These are phyloP conservation scores for Blastomussa wellsi DNA, from an alignment of 92 coral and sea anemone genomes.

Conservation along the genomic window DNA sequence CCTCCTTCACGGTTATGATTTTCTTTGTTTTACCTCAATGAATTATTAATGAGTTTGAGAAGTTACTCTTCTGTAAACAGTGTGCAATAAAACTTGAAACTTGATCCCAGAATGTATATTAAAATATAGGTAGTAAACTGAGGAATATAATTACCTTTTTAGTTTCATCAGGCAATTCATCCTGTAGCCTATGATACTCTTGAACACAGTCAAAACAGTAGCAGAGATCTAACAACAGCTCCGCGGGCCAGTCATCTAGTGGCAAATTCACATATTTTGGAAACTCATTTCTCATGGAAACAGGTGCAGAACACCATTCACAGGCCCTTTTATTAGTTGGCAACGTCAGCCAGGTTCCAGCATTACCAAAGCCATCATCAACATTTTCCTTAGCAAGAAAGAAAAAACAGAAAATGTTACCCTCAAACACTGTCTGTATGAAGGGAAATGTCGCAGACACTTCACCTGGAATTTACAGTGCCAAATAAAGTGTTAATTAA, in stretches of 20 bases:
- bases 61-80: too few species aligned
- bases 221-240: slow-evolving; percentile 60
- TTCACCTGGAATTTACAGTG: too few species aligned
- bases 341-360: not conserved
- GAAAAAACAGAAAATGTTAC: too few species aligned
- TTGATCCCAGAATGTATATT: too few species aligned
- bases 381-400: not conserved
- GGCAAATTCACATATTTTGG: slow-evolving; percentile 29
- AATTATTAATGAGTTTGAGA: too few species aligned
- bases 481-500: too few species aligned
- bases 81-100: too few species aligned
- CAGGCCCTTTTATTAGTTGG: slow-evolving; percentile 46
- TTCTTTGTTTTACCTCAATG: too few species aligned
- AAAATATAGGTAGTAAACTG: not conserved
- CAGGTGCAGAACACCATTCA: slow-evolving; percentile 79
- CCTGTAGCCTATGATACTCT: slow-evolving; percentile 80
- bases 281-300: slow-evolving; percentile 55
- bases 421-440: not conserved
- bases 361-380: not conserved
- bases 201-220: slow-evolving; percentile 86
- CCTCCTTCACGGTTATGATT: too few species aligned
- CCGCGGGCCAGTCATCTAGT: slow-evolving; percentile 56
- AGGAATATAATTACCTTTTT: slow-evolving; percentile 46
- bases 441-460: too few species aligned
- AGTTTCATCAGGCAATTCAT: slow-evolving; percentile 49